phyloP scores from a whole-genome alignment of 1,140 invertebrate species.

The Procambarus virginalis region DNA sequence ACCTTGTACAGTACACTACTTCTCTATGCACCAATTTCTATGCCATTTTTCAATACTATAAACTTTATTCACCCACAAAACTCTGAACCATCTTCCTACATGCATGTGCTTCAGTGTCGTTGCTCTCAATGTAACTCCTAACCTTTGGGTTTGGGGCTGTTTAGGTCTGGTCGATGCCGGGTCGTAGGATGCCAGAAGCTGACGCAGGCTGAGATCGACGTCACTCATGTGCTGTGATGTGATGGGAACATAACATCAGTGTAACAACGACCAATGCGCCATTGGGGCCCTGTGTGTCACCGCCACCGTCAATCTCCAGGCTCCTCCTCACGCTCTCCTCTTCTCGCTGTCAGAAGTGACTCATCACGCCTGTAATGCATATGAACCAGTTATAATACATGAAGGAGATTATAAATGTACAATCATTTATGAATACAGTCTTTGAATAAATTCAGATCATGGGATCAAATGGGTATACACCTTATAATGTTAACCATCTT shows the following conservation, averaged over 20 bases:
- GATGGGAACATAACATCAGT: constrained; percentile 6
- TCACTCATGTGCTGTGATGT: constrained; percentile 55
- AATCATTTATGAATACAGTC: too few species aligned
- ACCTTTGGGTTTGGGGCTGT: constrained; percentile 54
- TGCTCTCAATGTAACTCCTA: neutral
- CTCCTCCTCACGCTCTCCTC: constrained; percentile 30
- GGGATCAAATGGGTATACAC: too few species aligned
- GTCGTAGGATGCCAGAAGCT: constrained; percentile 60
- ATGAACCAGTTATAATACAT: too few species aligned
- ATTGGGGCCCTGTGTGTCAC: neutral
- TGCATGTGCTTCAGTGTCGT: neutral
- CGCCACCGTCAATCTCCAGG: constrained; percentile 1
- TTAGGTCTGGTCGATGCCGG: constrained; percentile 49
- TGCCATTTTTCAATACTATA: neutral
- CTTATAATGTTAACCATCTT: too few species aligned
- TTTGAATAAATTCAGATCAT: too few species aligned
- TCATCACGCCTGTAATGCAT: constrained; percentile 55
- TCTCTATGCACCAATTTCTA: neutral
- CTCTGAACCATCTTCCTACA: constrained; percentile 35
- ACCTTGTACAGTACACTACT: neutral
- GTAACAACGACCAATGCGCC: constrained; percentile 13
- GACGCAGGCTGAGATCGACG: constrained; percentile 45
- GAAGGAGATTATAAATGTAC: too few species aligned
- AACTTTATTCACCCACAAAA: neutral
- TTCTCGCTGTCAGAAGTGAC: constrained; percentile 46